phyloP scores from a whole-genome alignment of 2,888 invertebrate species.

The Sialis lutaria region DNA sequence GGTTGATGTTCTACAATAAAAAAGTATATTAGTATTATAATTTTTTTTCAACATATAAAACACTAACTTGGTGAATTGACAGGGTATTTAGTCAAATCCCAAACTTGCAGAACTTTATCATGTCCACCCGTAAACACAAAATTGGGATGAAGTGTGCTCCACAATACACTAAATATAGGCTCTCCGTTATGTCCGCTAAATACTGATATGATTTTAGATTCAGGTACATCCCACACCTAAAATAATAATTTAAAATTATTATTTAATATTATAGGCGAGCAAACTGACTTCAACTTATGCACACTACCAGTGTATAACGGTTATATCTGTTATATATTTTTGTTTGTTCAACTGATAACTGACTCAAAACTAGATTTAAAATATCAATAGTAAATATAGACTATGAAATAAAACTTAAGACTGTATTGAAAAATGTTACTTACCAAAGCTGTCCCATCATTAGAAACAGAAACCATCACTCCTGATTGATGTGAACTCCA shows the following conservation, averaged over 20 bases:
- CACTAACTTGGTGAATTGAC: constrained; percentile 18
- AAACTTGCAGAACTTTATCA: constrained; percentile 46
- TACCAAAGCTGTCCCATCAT: constrained; percentile 52
- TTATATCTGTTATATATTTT: too few relatives aligned
- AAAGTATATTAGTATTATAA: constrained; percentile 1
- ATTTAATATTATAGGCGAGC: too few relatives aligned
- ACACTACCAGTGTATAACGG: too few relatives aligned
- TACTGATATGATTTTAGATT: constrained; percentile 34
- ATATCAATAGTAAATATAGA: too few relatives aligned
- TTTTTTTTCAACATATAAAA: constrained; percentile 1
- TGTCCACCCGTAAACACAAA: constrained; percentile 46
- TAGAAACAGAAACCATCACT: constrained; percentile 46
- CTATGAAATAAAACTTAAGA: too few relatives aligned
- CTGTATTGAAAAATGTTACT: constrained; percentile 30
- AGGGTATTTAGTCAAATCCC: constrained; percentile 36
- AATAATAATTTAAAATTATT: constrained; percentile 9
- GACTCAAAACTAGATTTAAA: too few relatives aligned
- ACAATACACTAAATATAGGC: constrained; percentile 36
- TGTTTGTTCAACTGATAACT: too few relatives aligned
- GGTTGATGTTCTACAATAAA: constrained; percentile 14
- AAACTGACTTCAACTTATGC: too few relatives aligned
- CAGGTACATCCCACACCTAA: constrained; percentile 45
- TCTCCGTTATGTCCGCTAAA: constrained; percentile 36
- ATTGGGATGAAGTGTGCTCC: constrained; percentile 44
- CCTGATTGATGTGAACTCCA: constrained; percentile 56